Conservation (phyloP, 2,113 vertebrate species). For the Nesogale talazaci region DNA sequence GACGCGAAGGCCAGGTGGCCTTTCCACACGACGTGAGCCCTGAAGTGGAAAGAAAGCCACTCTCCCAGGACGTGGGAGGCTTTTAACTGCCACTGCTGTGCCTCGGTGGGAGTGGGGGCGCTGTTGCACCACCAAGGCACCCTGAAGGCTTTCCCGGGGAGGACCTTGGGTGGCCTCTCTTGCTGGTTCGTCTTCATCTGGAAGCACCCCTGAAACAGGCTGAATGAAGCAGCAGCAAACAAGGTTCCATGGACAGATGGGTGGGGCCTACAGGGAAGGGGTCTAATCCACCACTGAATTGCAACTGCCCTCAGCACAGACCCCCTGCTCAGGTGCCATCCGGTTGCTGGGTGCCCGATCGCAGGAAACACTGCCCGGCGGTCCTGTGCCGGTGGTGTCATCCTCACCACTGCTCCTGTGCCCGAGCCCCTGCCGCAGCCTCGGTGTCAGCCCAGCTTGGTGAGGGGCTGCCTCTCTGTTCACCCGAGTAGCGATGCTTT, state of each 20-base stretch:
- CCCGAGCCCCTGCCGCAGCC: too few relatives aligned
- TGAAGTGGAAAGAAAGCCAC: background rate
- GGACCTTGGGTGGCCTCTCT: background rate
- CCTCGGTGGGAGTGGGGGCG: too few relatives aligned
- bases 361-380: too few relatives aligned
- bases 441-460: too few relatives aligned
- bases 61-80: background rate
- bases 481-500: background rate
- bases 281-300: background rate
- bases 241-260: background rate
- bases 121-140: background rate
- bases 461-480: too few relatives aligned
- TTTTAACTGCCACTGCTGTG: background rate
- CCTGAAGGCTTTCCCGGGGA: background rate
- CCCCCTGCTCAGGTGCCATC: background rate
- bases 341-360: background rate
- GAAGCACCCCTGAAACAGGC: background rate
- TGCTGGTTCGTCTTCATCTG: background rate
- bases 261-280: background rate
- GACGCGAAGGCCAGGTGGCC: background rate
- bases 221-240: background rate
- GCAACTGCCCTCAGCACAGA: background rate
- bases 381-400: too few relatives aligned
- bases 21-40: accelerated
- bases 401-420: too few relatives aligned